Evolutionary conservation across 2,888 invertebrate species (phyloP).

Genomic region (Dynastes tityus): DNA sequence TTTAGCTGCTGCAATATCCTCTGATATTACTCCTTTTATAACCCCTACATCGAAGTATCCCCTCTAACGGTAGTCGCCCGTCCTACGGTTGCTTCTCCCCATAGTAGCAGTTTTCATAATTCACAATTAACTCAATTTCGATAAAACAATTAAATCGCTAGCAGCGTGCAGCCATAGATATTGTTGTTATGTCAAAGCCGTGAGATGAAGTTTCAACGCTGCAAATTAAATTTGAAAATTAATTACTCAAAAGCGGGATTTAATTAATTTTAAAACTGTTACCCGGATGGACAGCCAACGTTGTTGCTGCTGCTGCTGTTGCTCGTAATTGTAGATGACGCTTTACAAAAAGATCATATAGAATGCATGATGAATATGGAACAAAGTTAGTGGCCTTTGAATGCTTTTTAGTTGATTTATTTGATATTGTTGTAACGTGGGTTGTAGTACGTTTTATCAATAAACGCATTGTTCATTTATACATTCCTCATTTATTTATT

Average conservation of each 20-base stretch:
- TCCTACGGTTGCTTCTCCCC: background rate
- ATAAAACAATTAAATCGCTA: background rate
- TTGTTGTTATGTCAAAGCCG: background rate
- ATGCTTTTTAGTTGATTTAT: too few species aligned
- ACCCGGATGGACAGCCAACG: background rate
- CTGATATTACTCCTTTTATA: background rate
- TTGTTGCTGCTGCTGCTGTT: too few species aligned
- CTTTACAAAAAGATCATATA: too few species aligned
- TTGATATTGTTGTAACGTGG: too few species aligned
- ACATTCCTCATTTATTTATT: too few species aligned
- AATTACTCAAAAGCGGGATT: background rate
- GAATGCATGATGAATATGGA: too few species aligned
- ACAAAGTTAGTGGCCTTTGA: too few species aligned
- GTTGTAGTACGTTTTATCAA: too few species aligned
- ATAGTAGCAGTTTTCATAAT: background rate
- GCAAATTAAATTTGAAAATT: background rate
- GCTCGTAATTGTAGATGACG: too few species aligned
- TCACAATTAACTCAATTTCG: constrained; percentile 6
- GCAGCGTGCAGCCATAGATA: background rate
- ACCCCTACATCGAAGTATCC: background rate
- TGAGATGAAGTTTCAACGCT: background rate
- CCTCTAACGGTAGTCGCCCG: background rate
- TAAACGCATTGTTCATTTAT: too few species aligned
- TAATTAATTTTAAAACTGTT: constrained; percentile 3
- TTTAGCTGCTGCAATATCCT: background rate